These are phyloP conservation scores for Mellilla xanthometata DNA, from an alignment of 2,888 invertebrate genomes.

Conservation along the genomic window DNA sequence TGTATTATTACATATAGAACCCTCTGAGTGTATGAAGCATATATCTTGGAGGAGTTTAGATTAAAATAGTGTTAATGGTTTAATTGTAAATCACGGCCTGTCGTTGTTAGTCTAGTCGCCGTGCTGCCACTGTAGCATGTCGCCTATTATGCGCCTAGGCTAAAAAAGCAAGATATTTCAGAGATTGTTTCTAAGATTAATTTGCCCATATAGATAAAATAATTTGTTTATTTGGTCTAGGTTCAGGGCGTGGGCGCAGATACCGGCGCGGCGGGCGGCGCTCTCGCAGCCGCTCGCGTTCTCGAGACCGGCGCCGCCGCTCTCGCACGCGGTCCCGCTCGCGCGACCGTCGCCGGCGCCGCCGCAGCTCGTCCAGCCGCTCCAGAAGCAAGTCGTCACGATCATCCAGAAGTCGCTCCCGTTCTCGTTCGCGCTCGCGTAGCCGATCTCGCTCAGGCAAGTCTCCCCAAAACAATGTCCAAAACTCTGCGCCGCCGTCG, in stretches of 20 bases:
- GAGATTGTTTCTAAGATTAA: too few relatives aligned
- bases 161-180: too few relatives aligned
- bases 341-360: slow-evolving; percentile 68
- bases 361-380: slow-evolving; percentile 71
- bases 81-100: too few relatives aligned
- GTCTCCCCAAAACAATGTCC: slow-evolving; percentile 67
- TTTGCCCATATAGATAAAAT: too few relatives aligned
- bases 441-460: slow-evolving; percentile 80
- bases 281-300: slow-evolving; percentile 46
- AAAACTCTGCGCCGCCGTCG: slow-evolving; percentile 50
- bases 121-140: too few relatives aligned
- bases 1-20: too few relatives aligned
- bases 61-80: too few relatives aligned
- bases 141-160: too few relatives aligned
- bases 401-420: slow-evolving; percentile 64
- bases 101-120: too few relatives aligned
- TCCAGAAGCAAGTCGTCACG: slow-evolving; percentile 70
- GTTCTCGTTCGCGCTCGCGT: slow-evolving; percentile 71
- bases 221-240: too few relatives aligned
- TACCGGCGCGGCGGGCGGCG: slow-evolving; percentile 35
- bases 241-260: slow-evolving; percentile 51
- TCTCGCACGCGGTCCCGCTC: slow-evolving; percentile 54
- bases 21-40: too few relatives aligned
- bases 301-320: slow-evolving; percentile 54
- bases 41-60: too few relatives aligned